These are phyloP conservation scores for Mesoclemmys tuberculata DNA, from an alignment of 2,113 vertebrate genomes.

Conservation along the genomic window DNA sequence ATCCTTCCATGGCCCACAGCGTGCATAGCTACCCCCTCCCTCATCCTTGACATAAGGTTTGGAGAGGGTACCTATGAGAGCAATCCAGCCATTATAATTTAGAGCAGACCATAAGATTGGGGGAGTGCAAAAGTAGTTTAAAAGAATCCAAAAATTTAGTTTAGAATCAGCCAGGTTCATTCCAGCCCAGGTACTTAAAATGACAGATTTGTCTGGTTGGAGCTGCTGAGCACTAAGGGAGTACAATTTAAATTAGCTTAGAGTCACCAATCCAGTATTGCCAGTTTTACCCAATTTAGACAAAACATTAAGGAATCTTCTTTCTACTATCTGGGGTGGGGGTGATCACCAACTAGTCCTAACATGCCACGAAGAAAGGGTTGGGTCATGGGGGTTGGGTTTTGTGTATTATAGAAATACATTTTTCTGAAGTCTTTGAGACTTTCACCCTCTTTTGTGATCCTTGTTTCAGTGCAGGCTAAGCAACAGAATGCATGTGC, in stretches of 20 bases:
- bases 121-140: neutral
- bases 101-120: neutral
- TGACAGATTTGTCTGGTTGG: slow-evolving; percentile 35
- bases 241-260: slow-evolving; percentile 57
- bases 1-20: neutral
- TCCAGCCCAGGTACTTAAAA: slow-evolving; percentile 37
- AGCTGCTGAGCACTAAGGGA: slow-evolving; percentile 50
- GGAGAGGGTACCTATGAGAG: too few relatives aligned
- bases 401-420: neutral
- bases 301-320: slow-evolving; percentile 71
- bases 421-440: neutral
- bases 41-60: too few relatives aligned
- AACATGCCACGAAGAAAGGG: slow-evolving; percentile 43
- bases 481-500: neutral
- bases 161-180: neutral
- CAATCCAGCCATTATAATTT: neutral
- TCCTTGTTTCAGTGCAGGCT: slow-evolving; percentile 2
- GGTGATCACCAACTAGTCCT: slow-evolving; percentile 22
- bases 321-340: slow-evolving; percentile 63
- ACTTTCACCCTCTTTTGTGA: neutral
- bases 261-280: slow-evolving; percentile 65
- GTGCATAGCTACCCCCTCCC: neutral
- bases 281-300: slow-evolving; percentile 70
- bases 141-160: neutral
- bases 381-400: neutral